Conservation (phyloP, 2,113 vertebrate genomes). For the Pongo abelii region DNA sequence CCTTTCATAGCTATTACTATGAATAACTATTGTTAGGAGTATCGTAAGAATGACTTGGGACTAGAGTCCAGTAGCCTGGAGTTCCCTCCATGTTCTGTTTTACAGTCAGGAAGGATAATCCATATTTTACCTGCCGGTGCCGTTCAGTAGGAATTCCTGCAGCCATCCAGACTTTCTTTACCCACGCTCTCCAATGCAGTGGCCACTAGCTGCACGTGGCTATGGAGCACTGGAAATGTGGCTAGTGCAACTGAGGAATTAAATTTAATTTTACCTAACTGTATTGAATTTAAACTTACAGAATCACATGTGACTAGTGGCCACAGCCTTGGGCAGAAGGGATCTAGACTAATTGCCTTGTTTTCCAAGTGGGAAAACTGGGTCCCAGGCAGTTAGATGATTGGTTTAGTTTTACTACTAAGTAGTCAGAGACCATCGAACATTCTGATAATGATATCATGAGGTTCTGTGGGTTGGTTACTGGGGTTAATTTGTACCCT, state of each 20-base stretch:
- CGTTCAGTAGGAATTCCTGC: accelerated
- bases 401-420: neutral
- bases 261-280: neutral
- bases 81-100: accelerated
- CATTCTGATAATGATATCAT: accelerated
- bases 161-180: accelerated
- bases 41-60: accelerated
- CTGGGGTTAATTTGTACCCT: neutral
- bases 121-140: accelerated
- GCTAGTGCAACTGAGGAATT: accelerated
- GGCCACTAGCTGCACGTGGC: accelerated
- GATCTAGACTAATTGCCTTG: neutral
- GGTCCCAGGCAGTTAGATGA: neutral
- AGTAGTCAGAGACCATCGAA: neutral
- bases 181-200: accelerated
- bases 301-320: neutral
- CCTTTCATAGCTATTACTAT: too few relatives aligned
- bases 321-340: accelerated
- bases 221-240: accelerated
- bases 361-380: neutral
- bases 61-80: neutral
- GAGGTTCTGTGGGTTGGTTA: accelerated
- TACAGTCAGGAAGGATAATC: accelerated
- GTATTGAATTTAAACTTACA: neutral
- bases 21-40: accelerated